Evolutionary conservation across 2,113 vertebrate species (phyloP).

Genomic region (Ciconia boyciana): DNA sequence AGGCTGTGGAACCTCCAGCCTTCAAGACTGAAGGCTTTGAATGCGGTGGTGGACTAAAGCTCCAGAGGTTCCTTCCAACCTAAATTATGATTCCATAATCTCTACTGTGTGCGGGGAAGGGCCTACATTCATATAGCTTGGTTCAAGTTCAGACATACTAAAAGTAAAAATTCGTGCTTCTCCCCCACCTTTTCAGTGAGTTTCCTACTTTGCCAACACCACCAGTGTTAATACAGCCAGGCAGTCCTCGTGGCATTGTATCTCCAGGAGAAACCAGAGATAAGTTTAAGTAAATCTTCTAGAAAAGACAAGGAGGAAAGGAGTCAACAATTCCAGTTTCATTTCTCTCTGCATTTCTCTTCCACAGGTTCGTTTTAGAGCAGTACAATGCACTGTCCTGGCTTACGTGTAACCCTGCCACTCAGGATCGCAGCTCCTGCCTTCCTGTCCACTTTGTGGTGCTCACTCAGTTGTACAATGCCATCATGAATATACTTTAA

Average conservation of each 20-base stretch:
- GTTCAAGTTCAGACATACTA: neutral
- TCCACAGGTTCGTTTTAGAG: slow-evolving; percentile 92
- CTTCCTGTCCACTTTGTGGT: slow-evolving; percentile 97
- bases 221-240: neutral
- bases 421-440: slow-evolving; percentile 98
- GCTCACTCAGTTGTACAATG: slow-evolving; percentile 98
- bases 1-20: neutral
- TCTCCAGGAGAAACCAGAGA: neutral
- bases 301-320: neutral
- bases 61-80: neutral
- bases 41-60: neutral
- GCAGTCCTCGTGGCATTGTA: accelerated
- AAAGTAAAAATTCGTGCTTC: neutral
- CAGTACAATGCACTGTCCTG: slow-evolving; percentile 92
- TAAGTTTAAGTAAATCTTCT: no score
- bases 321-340: neutral
- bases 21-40: neutral
- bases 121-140: neutral
- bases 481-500: slow-evolving; percentile 96
- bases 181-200: no score
- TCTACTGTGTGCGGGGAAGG: accelerated
- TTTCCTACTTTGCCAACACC: neutral
- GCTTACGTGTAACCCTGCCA: slow-evolving; percentile 94
- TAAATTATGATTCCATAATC: neutral
- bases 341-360: neutral